Base-by-base conservation (phyloP, 2,797 vertebrate species). In the Lepilemur ruficaudatus region DNA sequence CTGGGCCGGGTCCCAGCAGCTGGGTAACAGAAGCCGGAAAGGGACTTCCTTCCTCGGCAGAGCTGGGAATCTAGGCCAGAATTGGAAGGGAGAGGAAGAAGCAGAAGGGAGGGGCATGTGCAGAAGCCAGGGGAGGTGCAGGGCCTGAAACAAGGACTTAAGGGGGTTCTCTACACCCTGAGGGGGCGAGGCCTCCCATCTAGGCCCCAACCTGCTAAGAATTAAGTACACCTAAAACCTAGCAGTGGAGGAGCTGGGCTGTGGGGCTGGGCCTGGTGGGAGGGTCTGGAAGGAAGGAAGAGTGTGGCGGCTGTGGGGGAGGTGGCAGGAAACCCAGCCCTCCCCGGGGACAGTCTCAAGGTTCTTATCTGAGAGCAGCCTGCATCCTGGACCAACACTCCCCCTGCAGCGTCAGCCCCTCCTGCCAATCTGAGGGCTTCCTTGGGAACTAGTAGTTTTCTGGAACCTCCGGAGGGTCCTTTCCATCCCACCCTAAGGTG, bases 1-100 rank as follows among this genome's bases (percentile, higher is more conserved):
- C 59, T 41, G 84, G 88, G 89, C 91, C 43, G 30, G 43, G 72
- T 73, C 83, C 84, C 82, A 80, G 96, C 63, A 82, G 65, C 96
- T 76, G 67, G 38, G 84, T 43, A 97, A 97, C 96, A 98, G 98
- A 97, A 97, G 97, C 93, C 78, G 87, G 98, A 97, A 98, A 91
- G 46, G 59, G 84, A 94, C 95, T 98, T 97, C 97, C 97, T 98
- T 96, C 97, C 96, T 94, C 50, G 6, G 89, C 59, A 75, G 82
- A 96, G 75, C 63, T 82, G 72, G 88, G 96, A 91, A 76, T 84
- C 65, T 55, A 73, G 93, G 91, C 86, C 94, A 81, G 82, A 72
- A 94, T 72, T 12, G 32, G 86, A 46, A 18, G 50, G 50, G 70
- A 57, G 38, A 50, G 52, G 35, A 69, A 38, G 28, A 12, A 76